Percentiles rank a stretch among this genome's conserved stretches.
These are phyloP conservation scores for Megaceryle maxima DNA, from an alignment of 2,113 vertebrate species.

Conservation along the genomic window DNA sequence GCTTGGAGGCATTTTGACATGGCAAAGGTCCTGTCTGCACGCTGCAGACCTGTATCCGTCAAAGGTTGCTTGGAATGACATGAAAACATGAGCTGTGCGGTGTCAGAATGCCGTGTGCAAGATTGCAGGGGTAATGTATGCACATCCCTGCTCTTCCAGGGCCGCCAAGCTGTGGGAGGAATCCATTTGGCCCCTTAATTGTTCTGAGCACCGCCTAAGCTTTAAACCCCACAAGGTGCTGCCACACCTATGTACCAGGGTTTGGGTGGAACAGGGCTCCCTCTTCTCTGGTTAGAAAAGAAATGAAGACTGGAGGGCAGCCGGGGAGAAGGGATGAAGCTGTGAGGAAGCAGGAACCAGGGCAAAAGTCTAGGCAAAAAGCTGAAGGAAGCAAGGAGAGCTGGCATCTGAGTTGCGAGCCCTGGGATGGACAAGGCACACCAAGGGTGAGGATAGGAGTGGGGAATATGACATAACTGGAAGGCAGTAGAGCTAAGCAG, in stretches of 20 bases:
- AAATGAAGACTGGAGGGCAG: neutral
- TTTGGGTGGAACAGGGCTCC: constrained; percentile 23
- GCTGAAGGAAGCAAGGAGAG: neutral
- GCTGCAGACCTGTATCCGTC: neutral
- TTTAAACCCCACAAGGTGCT: constrained; percentile 16
- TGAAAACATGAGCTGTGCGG: neutral
- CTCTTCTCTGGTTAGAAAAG: neutral
- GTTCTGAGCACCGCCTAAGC: neutral
- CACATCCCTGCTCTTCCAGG: neutral
- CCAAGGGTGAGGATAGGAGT: accelerated
- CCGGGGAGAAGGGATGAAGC: neutral
- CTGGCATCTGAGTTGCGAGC: accelerated
- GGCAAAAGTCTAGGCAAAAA: neutral
- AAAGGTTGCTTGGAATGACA: constrained; percentile 45
- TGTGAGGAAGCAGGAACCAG: neutral
- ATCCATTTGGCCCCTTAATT: constrained; percentile 37
- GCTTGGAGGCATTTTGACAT: constrained; percentile 50
- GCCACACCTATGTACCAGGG: constrained; percentile 15
- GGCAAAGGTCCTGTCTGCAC: constrained; percentile 33
- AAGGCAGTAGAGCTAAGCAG: neutral
- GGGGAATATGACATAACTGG: neutral
- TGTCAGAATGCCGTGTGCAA: neutral
- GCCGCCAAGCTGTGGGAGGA: constrained; percentile 36
- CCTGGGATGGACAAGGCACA: neutral
- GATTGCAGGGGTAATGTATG: neutral